These are phyloP conservation scores for Bathynomus jamesi DNA, from an alignment of 1,140 invertebrate species.

Conservation along the genomic window DNA sequence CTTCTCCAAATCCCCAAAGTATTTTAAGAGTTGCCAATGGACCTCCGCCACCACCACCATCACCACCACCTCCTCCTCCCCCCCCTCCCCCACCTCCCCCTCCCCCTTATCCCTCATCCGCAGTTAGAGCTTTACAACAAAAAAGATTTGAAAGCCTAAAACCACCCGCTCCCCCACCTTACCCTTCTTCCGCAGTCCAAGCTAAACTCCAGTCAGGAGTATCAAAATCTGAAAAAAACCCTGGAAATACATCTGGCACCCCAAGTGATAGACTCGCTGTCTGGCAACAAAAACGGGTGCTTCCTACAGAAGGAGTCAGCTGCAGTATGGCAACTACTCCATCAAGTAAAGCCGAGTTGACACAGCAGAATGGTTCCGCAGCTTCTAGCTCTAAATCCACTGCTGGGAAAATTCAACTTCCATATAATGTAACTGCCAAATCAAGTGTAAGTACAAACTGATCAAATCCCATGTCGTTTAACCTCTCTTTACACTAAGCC, in stretches of 20 bases:
- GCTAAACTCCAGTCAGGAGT: no score
- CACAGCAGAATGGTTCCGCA: background rate
- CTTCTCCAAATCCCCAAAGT: no score
- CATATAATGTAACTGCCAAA: background rate
- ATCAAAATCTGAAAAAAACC: background rate
- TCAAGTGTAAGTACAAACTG: background rate
- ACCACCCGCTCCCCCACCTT: background rate
- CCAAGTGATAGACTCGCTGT: background rate
- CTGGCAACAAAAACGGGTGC: background rate
- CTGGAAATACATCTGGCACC: background rate
- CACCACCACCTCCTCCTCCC: background rate
- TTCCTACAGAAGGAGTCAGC: background rate
- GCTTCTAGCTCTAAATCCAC: background rate
- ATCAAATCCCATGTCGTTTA: no score
- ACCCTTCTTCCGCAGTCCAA: background rate
- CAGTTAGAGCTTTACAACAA: background rate
- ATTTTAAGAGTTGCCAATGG: background rate
- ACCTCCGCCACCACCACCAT: background rate
- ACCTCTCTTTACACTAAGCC: background rate
- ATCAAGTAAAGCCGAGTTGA: background rate
- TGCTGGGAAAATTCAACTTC: background rate
- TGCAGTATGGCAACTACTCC: background rate
- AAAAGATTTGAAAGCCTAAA: background rate
- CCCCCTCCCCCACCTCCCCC: background rate
- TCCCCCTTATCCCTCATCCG: background rate